These are phyloP conservation scores for Drosophila carrolli DNA, from an alignment of 1,140 invertebrate genomes.

Conservation along the genomic window DNA sequence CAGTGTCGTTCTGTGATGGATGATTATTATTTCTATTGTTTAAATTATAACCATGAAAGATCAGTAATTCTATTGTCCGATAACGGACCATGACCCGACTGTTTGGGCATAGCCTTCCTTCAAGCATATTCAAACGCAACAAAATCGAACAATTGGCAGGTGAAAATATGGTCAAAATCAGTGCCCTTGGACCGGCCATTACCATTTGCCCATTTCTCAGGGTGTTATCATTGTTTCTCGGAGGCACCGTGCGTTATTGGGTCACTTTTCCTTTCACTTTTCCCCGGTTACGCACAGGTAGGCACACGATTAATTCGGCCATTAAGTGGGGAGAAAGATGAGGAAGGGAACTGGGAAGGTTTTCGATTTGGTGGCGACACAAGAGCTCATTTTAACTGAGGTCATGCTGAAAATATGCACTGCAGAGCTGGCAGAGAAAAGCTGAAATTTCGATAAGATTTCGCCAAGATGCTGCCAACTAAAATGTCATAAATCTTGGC, in stretches of 20 bases:
- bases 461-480: conserved; percentile 80
- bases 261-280: conserved; percentile 60
- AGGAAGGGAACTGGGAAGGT: conserved; percentile 6
- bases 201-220: conserved; percentile 9
- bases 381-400: conserved; percentile 46
- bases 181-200: conserved; percentile 51
- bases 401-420: conserved; percentile 69
- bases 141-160: conserved; percentile 30
- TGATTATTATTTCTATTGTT: conserved; percentile 15
- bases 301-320: conserved; percentile 54
- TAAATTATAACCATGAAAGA: conserved; percentile 32
- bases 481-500: conserved; percentile 84
- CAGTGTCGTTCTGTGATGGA: neutral
- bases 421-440: conserved; percentile 42
- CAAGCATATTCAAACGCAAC: conserved; percentile 10
- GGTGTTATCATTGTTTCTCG: conserved; percentile 25
- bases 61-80: conserved; percentile 2
- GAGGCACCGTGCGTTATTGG: conserved; percentile 60
- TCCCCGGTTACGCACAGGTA: conserved; percentile 46
- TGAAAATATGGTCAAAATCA: conserved; percentile 29
- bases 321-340: conserved; percentile 26
- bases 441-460: conserved; percentile 79
- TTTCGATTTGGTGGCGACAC: conserved; percentile 11
- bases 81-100: conserved; percentile 1
- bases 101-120: conserved; percentile 12